A percentile compares a stretch with the other conserved stretches of the same genome.
Conservation (phyloP, 2,113 vertebrate species). For the Gavia stellata region DNA sequence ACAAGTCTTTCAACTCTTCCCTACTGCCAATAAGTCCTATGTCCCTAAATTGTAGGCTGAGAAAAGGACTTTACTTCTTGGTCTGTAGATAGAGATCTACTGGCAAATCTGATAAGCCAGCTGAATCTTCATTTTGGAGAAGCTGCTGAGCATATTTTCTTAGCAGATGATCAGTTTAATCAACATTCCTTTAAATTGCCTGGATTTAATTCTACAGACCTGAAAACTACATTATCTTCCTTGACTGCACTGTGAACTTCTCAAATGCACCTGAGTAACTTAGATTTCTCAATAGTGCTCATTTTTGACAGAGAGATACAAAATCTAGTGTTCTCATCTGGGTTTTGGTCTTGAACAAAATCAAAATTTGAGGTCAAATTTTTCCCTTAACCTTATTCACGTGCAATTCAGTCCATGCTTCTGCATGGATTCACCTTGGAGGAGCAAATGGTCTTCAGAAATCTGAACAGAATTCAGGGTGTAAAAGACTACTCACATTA, state of each 20-base stretch:
- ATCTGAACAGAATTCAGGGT: not conserved
- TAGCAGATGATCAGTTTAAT: not conserved
- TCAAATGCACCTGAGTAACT: not conserved
- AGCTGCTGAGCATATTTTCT: not conserved
- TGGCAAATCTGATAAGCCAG: not conserved
- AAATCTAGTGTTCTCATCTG: not conserved
- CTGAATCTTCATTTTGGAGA: not conserved
- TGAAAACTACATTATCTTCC: not conserved
- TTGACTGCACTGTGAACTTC: not conserved
- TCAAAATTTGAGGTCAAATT: not conserved
- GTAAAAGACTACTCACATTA: not conserved
- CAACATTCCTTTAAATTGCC: not conserved
- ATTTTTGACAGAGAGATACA: not conserved
- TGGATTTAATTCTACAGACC: not conserved
- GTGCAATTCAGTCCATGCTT: not conserved
- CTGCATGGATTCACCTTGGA: not conserved
- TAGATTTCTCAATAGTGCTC: not conserved
- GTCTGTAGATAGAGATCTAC: not conserved
- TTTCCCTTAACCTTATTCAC: not conserved
- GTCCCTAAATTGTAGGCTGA: not conserved
- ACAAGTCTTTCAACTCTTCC: not conserved
- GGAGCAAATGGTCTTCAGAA: not conserved
- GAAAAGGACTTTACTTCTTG: not conserved
- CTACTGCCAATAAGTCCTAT: not conserved
- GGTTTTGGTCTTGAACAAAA: slow-evolving; percentile 5